phyloP scores from a whole-genome alignment of 2,113 vertebrate species.

The Neogale vison region DNA sequence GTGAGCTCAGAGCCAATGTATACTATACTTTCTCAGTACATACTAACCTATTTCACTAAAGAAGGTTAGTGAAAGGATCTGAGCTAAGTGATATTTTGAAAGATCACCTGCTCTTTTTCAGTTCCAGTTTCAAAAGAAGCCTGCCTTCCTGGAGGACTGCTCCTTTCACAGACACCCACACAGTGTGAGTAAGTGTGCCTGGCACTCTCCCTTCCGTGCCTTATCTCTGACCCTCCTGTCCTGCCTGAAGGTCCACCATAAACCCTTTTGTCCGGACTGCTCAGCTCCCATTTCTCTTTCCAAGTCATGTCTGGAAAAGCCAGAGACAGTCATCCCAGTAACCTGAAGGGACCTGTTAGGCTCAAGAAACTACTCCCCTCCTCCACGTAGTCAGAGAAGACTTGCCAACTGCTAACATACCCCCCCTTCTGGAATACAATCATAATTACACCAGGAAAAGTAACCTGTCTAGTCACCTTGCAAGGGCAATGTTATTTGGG shows the following conservation, averaged over 20 bases:
- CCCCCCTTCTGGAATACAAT: not conserved
- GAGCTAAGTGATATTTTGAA: not conserved
- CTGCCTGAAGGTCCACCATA: not conserved
- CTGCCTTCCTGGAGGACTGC: accelerated
- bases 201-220: not conserved
- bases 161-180: not conserved
- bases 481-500: not conserved
- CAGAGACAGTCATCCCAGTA: not conserved
- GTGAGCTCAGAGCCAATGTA: not conserved
- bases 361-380: not conserved
- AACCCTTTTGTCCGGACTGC: not conserved
- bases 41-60: not conserved
- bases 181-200: not conserved
- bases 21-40: not conserved
- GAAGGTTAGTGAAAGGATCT: not conserved
- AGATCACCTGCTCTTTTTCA: not conserved
- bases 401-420: not conserved
- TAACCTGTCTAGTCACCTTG: no score
- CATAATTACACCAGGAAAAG: not conserved
- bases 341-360: accelerated
- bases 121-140: not conserved
- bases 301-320: not conserved
- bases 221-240: not conserved
- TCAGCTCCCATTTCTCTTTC: not conserved
- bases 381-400: not conserved